Evolutionary conservation across 2,113 vertebrate genomes (phyloP), one percentile per base, ranked within the genome.

Genomic region (Paralichthys olivaceus): DNA sequence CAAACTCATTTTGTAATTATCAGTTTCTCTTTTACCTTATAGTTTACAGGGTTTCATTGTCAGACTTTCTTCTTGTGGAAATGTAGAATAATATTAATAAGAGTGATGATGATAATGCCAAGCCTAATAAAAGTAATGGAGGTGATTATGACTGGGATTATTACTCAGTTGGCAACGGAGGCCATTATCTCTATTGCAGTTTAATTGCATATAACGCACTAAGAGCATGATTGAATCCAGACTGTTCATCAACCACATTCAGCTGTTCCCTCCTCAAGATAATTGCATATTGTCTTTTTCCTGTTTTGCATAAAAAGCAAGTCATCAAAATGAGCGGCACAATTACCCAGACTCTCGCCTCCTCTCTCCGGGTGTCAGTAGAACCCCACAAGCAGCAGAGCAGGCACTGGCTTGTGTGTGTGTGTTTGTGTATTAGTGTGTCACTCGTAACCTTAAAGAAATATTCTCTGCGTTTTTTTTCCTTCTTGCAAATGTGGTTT

Each of bases 221-320:
- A 92, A 92, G 91, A 93, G 91, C 91, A 90, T 94, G 92, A 94
- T 94, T 94, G 93, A 94, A 93, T 95, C 91, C 91, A 90, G 90
- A 91, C 91, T 91, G 90, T 93, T 94, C 93, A 93, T 94, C 93
- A 94, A 88, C 91, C 87, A 81, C 90, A 92, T 93, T 93, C 93
- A 90, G 85, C 91, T 93, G 89, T 89, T 92, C 91, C 86, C 91
- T 93, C 86, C 94, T 93, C 85, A 90, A 90, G 88, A 93, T 95
- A 94, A 94, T 94, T 95, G 93, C 91, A 92, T 90, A 94, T 95
- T 93, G 94, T 95, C 91, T 94, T 94, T 95, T 93, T 90, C 86
- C 87, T 91, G 90, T 93, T 94, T 94, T 95, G 92, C 92, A 93
- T 94, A 91, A 92, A 94, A 95, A 93, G 90, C 91, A 90, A 93